Evolutionary conservation across 64 coral and sea anemone species (phyloP), one percentile per base, ranked within the genome.

Genomic region (Exaiptasia diaphana): DNA sequence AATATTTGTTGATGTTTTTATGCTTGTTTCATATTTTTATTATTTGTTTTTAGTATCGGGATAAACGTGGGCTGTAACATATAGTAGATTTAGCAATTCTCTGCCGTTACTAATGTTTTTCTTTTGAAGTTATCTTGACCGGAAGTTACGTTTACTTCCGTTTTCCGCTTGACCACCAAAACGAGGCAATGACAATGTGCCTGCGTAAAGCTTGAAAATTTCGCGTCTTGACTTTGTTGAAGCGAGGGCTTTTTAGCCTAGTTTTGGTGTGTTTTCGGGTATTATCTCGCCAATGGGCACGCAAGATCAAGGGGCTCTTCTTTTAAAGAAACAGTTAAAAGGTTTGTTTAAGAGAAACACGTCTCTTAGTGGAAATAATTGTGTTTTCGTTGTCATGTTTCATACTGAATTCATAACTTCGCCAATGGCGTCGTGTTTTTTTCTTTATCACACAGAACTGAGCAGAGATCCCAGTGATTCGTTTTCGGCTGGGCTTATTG

Each of bases 401-500:
- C n/a, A n/a, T n/a, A n/a, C n/a, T n/a, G n/a, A n/a, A n/a, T n/a
- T n/a, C n/a, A n/a, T n/a, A n/a, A n/a, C n/a, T n/a, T 37, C 32
- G 42, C 41, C 40, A 53, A 44, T 32, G 58, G 50, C 73, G 71
- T 74, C 72, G 59, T n/a, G n/a, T n/a, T 69, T 33, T 48, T 67
- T 77, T 86, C 49, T 14, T 69, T 78, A 28, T 88, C 53, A 12
- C 38, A 53, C 75, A 99, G 95, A 99, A 71, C 89, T 99, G 33
- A 63, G 24, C 31, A 84, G 45, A 74, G 89, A 93, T 42, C 82
- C 76, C 18, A 70, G 79, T 36, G 95, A 99, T 18, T 85, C 85
- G 11, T 99, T 99, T 79, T 99, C 95, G 55, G 95, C 95, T 65
- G 95, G 95, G 24, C 80, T 99, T 62, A 71, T 93, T 9, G 79